Evolutionary conservation across 2,113 vertebrate species (phyloP), one percentile per base, ranked within the genome.

Genomic region (Microcebus lehilahytsara): DNA sequence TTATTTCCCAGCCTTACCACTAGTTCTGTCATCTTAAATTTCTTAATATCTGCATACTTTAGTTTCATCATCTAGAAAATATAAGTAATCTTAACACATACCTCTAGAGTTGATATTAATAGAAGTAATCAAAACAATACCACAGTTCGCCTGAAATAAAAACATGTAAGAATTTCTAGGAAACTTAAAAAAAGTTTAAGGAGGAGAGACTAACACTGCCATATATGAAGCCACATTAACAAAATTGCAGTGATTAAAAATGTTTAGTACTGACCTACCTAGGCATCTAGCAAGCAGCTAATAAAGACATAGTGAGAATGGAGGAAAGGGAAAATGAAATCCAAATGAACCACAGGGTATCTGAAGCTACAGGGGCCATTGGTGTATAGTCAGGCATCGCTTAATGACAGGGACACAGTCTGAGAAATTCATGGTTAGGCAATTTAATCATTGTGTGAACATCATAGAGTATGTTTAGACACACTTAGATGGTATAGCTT

Each of bases 101-200:
- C 34, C 40, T 69, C 9, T 90, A 85, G 9, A 78, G 2, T 81
- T 85, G 40, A 83, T 58, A 58, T 22, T 58, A 58, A 58, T 11
- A 78, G 66, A 97, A 85, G 12, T 89, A 83, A 79, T 85, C 13
- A 89, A 93, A 92, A 71, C n/a, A 71, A 78, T 49, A 56, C n/a
- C 91, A 9, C 66, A 78, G 87, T 81, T 89, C 19, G 85, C 34
- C 27, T 89, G 71, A 95, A 92, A 75, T 80, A 58, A 84, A 97
- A 83, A 62, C 42, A 66, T 49, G 5, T 10, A 14, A 74, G 32
- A 80, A 42, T 91, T 78, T 95, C 20, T 58, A 94, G 46, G 89
- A 90, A 90, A 91, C 1, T 67, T 84, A 89, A 93, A 94, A 89
- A 17, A 49, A 93, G 2, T 71, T 1, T 88, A 91, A 94, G 3